phyloP scores from a whole-genome alignment of 2,888 invertebrate genomes.

The Diarsia dahlii region DNA sequence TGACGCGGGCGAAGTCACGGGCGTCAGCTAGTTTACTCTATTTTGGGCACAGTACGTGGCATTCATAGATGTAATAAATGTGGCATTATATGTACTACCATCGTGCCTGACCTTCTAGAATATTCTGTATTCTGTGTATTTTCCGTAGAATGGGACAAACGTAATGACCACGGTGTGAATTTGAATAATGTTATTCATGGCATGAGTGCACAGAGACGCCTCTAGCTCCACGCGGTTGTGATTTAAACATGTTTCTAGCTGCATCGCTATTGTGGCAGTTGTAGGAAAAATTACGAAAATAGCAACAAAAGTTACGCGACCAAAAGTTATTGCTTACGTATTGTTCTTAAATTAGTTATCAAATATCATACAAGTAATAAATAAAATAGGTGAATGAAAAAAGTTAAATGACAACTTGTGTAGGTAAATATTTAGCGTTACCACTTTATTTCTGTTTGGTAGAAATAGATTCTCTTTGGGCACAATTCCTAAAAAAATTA shows the following conservation, averaged over 20 bases:
- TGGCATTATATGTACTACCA: no score
- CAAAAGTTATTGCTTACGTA: not conserved
- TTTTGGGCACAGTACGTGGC: not conserved
- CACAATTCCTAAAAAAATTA: no score
- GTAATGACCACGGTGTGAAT: conserved; percentile 57
- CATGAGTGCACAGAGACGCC: conserved; percentile 31
- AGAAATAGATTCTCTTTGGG: no score
- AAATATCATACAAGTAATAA: no score
- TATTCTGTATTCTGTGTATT: conserved; percentile 28
- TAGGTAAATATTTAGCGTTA: no score
- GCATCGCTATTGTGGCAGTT: not conserved
- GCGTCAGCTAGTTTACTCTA: no score
- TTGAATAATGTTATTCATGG: conserved; percentile 67
- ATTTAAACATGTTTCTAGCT: conserved; percentile 15
- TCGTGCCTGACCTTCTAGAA: not conserved
- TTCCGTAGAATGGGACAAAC: conserved; percentile 31
- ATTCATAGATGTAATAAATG: no score
- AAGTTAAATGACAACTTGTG: no score
- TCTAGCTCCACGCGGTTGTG: conserved; percentile 15
- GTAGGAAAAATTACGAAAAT: not conserved
- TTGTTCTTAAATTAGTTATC: not conserved
- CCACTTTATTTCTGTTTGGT: no score
- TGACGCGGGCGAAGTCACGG: no score
- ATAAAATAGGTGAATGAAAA: no score
- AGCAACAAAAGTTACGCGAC: not conserved